Evolutionary conservation across 2,113 vertebrate species (phyloP), one percentile per base, ranked within the genome.

Genomic region (Cyprinus carpio): DNA sequence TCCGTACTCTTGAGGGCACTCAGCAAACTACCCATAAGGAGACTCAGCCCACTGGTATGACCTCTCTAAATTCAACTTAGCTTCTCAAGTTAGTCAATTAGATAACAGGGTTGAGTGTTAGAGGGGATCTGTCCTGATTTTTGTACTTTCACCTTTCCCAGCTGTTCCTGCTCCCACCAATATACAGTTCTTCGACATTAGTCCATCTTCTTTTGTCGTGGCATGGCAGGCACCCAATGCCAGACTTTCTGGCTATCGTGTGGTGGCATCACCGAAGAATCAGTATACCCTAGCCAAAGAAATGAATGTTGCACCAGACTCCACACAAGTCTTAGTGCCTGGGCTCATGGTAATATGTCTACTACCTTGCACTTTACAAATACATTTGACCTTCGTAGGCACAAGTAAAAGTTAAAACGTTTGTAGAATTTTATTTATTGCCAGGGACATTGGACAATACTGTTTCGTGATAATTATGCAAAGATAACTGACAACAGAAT

Each of bases 91-190:
- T 40, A 75, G 43, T 49, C n/a, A 49, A 0, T 25, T 49, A 18
- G 15, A 51, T 4, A 46, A 46, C 16, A n/a, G 2, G 23, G 23
- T 46, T 75, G 40, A 75, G n/a, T 75, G 2, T 40, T 40, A 40
- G 40, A 40, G 40, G 40, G 40, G 40, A 9, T 15, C 43, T 75
- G 7, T 27, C 11, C 43, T 49, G 72, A 49, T 75, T 51, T 12
- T 27, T 40, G 9, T 78, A 4, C 18, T n/a, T 75, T 62, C 1
- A 11, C 79, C 23, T 18, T 4, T 79, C n/a, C 87, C 94, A 99
- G 97, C 95, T 15, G 95, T 99, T 87, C 97, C 97, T 82, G 89
- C 97, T 76, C 98, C 98, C 4, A 96, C 96, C 84, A 86, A 95
- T 89, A 92, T 99, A 89, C 87, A 86, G 86, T 95, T 99, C 78